Evolutionary conservation across 1,140 invertebrate species (phyloP).

Genomic region (Cyrtorhinus lividipennis): DNA sequence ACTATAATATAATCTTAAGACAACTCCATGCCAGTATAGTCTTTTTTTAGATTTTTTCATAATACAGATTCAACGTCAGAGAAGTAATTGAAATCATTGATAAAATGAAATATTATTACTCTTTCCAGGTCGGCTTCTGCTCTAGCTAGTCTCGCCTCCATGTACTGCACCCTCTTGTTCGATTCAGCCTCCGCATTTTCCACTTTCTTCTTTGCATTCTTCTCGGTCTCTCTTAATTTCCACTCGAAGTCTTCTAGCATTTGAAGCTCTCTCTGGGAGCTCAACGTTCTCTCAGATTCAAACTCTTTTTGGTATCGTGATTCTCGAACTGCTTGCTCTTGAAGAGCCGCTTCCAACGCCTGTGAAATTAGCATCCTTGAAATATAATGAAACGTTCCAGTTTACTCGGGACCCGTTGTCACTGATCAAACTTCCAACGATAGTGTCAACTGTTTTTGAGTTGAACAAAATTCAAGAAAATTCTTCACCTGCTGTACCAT

Average conservation of each 20-base stretch:
- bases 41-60: too few relatives aligned
- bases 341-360: constrained; percentile 41
- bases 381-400: neutral
- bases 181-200: constrained; percentile 40
- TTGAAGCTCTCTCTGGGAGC: constrained; percentile 41
- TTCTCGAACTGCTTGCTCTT: constrained; percentile 40
- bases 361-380: constrained; percentile 16
- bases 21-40: too few relatives aligned
- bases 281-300: constrained; percentile 40
- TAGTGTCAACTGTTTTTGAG: too few relatives aligned
- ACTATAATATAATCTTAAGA: neutral
- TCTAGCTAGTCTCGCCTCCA: constrained; percentile 31
- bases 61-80: too few relatives aligned
- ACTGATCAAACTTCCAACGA: neutral
- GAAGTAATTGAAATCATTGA: too few relatives aligned
- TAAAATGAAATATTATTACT: constrained; percentile 17
- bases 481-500: constrained; percentile 33
- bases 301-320: constrained; percentile 46
- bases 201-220: constrained; percentile 42
- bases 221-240: constrained; percentile 48
- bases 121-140: constrained; percentile 29
- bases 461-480: constrained; percentile 1
- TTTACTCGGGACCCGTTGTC: neutral
- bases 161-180: constrained; percentile 35
- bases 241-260: constrained; percentile 52